Base-by-base conservation (phyloP, 2,113 vertebrate species). In the Leptobrachium leishanense region DNA sequence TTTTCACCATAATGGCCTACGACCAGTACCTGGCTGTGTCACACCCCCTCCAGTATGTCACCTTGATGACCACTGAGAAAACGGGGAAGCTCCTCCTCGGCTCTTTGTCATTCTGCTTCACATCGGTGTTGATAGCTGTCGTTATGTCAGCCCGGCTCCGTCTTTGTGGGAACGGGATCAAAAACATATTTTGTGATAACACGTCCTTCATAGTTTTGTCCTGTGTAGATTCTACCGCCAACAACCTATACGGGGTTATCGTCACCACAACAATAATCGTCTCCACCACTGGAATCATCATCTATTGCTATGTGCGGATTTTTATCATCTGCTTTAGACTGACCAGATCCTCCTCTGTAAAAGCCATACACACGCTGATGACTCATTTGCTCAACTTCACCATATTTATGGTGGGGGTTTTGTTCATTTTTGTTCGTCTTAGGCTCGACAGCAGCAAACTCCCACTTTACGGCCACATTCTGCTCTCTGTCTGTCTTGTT, bases 131-230 rank as follows among this genome's bases (percentile, higher is more conserved):
- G 46, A 31, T 53, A 10, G 31, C 46, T 12, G 9, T 72, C 5
- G 8, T 72, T 4, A 20, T 72, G 40, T 54, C 50, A 5, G 10
- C 15, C 2, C 53, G 69, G 12, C 69, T 72, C 31, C 69, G 44
- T 3, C 20, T 54, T 72, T 72, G 69, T 72, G 50, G 69, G 12
- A 43, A n/a, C 2, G 43, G 39, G 20, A 72, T 72, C 50, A 72
- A 40, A 12, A 72, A 72, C 7, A 31, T 72, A 5, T 72, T 72
- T 54, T 72, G 69, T 72, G 69, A 72, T 40, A 72, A 72, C 44
- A 40, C 39, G 44, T 72, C 69, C 6, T 39, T 54, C 54, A 54
- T 54, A 31, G 40, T 53, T 5, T 20, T 72, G 46, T 50, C 69
- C 2, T 72, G 69, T 54, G 20, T 40, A 2, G 50, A 72, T 31